Evolutionary conservation across 2,888 invertebrate species (phyloP).

Genomic region (Hanleya hanleyi): DNA sequence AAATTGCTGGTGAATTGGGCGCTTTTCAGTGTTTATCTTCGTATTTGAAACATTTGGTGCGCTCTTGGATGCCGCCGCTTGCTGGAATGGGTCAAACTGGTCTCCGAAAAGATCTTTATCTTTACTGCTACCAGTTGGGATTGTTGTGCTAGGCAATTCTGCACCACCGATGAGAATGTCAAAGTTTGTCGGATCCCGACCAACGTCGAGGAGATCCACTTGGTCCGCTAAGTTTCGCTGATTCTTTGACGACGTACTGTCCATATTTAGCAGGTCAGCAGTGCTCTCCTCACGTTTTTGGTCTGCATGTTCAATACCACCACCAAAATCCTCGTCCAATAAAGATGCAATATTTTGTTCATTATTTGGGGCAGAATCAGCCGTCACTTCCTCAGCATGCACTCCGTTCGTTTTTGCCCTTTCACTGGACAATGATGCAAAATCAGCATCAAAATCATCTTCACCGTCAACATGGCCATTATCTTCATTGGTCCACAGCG

Average conservation of each 20-base stretch:
- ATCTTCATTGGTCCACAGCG: neutral
- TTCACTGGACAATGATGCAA: conserved; percentile 48
- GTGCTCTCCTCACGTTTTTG: conserved; percentile 29
- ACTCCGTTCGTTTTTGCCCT: conserved; percentile 15
- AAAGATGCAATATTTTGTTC: conserved; percentile 3
- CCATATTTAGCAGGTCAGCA: conserved; percentile 58
- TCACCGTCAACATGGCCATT: conserved; percentile 1
- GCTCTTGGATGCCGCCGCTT: conserved; percentile 31
- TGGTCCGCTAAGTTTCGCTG: conserved; percentile 39
- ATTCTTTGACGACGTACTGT: conserved; percentile 8
- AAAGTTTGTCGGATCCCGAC: conserved; percentile 50
- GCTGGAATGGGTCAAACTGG: conserved; percentile 67
- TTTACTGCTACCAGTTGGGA: neutral
- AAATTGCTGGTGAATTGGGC: neutral
- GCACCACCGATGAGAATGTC: conserved; percentile 54
- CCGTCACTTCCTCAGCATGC: neutral
- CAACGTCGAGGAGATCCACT: conserved; percentile 52
- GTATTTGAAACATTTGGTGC: conserved; percentile 21
- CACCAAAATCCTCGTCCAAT: conserved; percentile 29
- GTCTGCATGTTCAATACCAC: neutral
- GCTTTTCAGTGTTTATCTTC: neutral
- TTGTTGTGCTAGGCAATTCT: neutral
- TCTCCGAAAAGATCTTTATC: conserved; percentile 22
- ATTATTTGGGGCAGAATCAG: neutral
- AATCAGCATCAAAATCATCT: conserved; percentile 58